These are phyloP conservation scores for Borostomias antarcticus DNA, from an alignment of 2,797 vertebrate species.

Conservation along the genomic window DNA sequence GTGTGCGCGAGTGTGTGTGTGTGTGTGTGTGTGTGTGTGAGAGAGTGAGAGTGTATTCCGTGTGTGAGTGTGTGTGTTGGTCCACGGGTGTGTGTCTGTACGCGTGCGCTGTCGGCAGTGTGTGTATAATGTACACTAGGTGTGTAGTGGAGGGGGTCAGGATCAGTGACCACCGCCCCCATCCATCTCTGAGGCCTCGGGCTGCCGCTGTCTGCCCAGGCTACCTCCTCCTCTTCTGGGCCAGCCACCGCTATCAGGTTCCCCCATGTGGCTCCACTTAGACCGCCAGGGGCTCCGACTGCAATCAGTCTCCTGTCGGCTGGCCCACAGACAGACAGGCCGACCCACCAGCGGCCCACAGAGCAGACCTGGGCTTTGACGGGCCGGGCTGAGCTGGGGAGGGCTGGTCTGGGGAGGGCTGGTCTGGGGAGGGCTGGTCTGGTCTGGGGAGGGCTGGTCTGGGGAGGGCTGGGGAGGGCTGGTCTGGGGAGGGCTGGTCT, in stretches of 20 bases:
- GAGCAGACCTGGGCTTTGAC: too few species aligned
- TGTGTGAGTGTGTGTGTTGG: neutral
- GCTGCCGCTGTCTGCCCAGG: constrained; percentile 45
- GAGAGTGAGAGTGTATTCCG: constrained; percentile 6
- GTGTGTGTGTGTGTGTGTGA: constrained; percentile 15
- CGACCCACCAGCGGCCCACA: constrained; percentile 55
- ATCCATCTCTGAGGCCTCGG: constrained; percentile 50
- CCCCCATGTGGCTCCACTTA: constrained; percentile 76
- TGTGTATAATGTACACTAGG: neutral
- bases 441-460: too few species aligned
- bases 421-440: too few species aligned
- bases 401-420: too few species aligned
- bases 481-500: too few species aligned
- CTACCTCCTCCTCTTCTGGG: constrained; percentile 56
- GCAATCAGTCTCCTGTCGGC: constrained; percentile 28
- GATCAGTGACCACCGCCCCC: constrained; percentile 22
- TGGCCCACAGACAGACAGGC: constrained; percentile 49
- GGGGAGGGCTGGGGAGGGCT: too few species aligned
- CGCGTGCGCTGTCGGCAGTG: neutral
- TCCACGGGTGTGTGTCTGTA: neutral
- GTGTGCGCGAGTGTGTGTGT: too few species aligned
- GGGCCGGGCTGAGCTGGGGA: constrained; percentile 10
- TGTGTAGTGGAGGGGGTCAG: constrained; percentile 36
- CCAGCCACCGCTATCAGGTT: constrained; percentile 65
- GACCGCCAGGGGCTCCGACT: constrained; percentile 59